Evolutionary conservation across 2,113 vertebrate genomes (phyloP), one percentile per base, ranked within the genome.

Genomic region (Epinephelus lanceolatus): DNA sequence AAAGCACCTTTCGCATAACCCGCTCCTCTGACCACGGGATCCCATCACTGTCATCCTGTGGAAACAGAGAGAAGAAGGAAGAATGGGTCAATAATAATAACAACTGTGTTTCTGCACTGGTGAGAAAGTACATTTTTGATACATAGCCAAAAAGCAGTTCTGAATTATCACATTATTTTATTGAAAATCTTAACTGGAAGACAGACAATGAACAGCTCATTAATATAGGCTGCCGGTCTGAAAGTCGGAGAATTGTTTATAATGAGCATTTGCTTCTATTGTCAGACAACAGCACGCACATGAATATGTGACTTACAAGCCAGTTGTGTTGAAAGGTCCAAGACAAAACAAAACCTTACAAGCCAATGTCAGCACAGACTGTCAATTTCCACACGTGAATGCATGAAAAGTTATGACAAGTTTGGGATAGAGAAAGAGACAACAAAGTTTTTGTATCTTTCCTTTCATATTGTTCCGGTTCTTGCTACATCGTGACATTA

Each of bases 1-100:
- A 99, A 80, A 99, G 97, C 94, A 99, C 98, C 95, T 99, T 99
- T 70, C 98, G 97, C 92, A 99, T 98, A 92, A 98, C 96, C 88
- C 97, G 96, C 95, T 99, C 98, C 94, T 99, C 98, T 86, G 98
- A 99, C 98, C 98, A 99, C n/a, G 98, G 98, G 94, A 99, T 99
- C 90, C 98, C 98, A 96, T 99, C 98, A 84, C 97, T 99, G 96
- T 99, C 98, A 91, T 99, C 98, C 98, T 99, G 87, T 10, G 76
- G 68, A 59, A 12, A 70, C 72, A 94, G 45, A 6, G 6, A 83
- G 52, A 80, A 27, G 27, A 30, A 81, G 45, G 74, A 27, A 81
- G 47, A 76, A 37, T 1, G 6, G 21, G 37, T 83, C 9, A 85
- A 57, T 63, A 13, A 61, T 77, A 76, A 68, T 0, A 45, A 10